Base-by-base conservation (phyloP, 2,113 vertebrate genomes). In the Nestor notabilis region DNA sequence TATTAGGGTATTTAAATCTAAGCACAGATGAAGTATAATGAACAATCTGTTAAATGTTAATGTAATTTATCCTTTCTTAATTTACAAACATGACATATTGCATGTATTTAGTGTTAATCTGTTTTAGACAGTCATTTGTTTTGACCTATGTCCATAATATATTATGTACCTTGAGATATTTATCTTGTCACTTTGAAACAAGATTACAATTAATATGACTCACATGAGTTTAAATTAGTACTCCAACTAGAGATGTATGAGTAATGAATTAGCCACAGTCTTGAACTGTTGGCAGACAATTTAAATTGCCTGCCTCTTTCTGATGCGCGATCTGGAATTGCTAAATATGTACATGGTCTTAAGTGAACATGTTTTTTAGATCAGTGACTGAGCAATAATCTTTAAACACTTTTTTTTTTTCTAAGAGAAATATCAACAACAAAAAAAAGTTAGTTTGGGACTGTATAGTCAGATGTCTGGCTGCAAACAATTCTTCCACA, bases 171-270 rank as follows among this genome's bases (percentile, higher is more conserved):
- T 98, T 97, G 95, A 97, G 95, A 98, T 98, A 98, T 98, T 98
- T 98, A 97, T 98, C 98, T 98, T 98, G 97, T 98, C 98, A 97
- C 94, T 98, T 97, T 96, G 95, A 98, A 98, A 97, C 83, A 97
- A 96, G 95, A 98, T 98, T 98, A 97, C 97, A 98, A 98, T 98
- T 98, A 98, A 98, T 98, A 94, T 18, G 83, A 97, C 96, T 98
- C 93, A 97, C 93, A 96, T 90, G 97, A 98, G 95, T 98, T 97
- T 98, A 98, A 98, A 98, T 98, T 97, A 98, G 87, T 98, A 94
- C 95, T 97, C 96, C 96, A 96, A 91, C 96, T 96, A 95, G 97
- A 97, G 92, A 97, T 95, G 93, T 97, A 86, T 97, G 96, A 97
- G 97, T 98, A 98, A 98, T 98, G 97, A 98, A 98, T 98, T 98